These are phyloP conservation scores for Hyles lineata DNA, from an alignment of 2,888 invertebrate species.

Conservation along the genomic window DNA sequence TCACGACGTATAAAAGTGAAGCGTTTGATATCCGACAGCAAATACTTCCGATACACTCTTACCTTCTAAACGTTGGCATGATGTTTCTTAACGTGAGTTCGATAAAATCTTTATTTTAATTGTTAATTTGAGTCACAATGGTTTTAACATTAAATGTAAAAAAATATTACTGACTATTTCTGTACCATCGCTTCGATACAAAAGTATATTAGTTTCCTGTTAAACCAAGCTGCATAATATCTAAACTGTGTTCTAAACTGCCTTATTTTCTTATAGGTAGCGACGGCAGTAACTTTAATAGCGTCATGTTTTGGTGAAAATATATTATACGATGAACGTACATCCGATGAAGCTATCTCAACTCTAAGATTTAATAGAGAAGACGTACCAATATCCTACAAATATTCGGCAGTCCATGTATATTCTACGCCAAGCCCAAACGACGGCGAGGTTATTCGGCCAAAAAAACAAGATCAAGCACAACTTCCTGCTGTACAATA, in stretches of 20 bases:
- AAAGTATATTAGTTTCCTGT: background rate
- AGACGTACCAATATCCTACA: slow-evolving; percentile 51
- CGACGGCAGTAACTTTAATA: slow-evolving; percentile 39
- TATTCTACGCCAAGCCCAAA: slow-evolving; percentile 42
- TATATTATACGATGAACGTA: background rate
- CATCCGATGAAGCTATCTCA: slow-evolving; percentile 45
- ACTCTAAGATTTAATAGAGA: slow-evolving; percentile 48
- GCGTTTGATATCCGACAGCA: slow-evolving; percentile 48
- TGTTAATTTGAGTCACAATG: background rate
- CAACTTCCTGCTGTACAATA: slow-evolving; percentile 45
- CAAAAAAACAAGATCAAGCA: slow-evolving; percentile 15
- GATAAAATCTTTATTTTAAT: slow-evolving; percentile 9
- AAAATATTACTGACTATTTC: no score
- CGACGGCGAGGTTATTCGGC: slow-evolving; percentile 20
- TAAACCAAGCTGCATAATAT: background rate
- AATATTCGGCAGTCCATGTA: slow-evolving; percentile 45
- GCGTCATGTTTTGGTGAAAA: slow-evolving; percentile 14
- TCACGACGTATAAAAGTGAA: slow-evolving; percentile 56
- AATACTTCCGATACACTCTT: slow-evolving; percentile 49
- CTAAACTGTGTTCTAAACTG: no score
- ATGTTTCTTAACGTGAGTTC: slow-evolving; percentile 55
- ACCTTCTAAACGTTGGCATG: slow-evolving; percentile 40
- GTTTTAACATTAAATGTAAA: background rate
- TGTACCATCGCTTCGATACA: background rate
- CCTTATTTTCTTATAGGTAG: slow-evolving; percentile 43